Conservation (phyloP, 2,113 vertebrate genomes). For the Onychorhynchus coronatus region DNA sequence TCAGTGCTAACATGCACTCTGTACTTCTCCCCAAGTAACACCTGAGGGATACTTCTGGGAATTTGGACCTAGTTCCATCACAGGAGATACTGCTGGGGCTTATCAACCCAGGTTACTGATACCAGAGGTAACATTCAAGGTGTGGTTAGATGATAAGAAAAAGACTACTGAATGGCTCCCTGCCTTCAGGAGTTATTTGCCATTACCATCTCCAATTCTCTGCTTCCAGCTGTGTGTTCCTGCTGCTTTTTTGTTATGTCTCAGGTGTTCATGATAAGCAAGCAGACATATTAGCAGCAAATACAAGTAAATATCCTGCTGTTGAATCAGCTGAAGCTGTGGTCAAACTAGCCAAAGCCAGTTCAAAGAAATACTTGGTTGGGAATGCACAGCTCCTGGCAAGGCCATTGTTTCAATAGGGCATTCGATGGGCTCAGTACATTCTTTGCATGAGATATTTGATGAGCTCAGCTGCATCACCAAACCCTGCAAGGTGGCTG, state of each 20-base stretch:
- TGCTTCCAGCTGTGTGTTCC: background rate
- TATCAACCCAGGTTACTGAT: background rate
- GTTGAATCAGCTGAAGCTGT: background rate
- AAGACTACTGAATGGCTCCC: background rate
- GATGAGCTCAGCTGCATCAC: background rate
- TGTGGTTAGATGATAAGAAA: background rate
- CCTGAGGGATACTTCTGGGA: background rate
- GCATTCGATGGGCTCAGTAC: background rate
- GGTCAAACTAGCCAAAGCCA: background rate
- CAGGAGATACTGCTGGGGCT: background rate
- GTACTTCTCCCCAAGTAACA: background rate
- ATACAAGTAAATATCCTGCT: background rate
- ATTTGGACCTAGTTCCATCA: background rate
- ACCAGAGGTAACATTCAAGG: background rate
- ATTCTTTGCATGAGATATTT: background rate
- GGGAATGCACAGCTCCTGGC: background rate
- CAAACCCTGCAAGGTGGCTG: background rate
- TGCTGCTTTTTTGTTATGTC: background rate
- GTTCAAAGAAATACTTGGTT: background rate
- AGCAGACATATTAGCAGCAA: background rate
- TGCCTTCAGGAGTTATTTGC: background rate
- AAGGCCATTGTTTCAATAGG: background rate
- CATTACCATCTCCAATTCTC: background rate
- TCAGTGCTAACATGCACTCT: background rate
- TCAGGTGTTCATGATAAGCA: background rate